phyloP scores from a whole-genome alignment of 2,113 vertebrate species.

The Micronisus gabar region DNA sequence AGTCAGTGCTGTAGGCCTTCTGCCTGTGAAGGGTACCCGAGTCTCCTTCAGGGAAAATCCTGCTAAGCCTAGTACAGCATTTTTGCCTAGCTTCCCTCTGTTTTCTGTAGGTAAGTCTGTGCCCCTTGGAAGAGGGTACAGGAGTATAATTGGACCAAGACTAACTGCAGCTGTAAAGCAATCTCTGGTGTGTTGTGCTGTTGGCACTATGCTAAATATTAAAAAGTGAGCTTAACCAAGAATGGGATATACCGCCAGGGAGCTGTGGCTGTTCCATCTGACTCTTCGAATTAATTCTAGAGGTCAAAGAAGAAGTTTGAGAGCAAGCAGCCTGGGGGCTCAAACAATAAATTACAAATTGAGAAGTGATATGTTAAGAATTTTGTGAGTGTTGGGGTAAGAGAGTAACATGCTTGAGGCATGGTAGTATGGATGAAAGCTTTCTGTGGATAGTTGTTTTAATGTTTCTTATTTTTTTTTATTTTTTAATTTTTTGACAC shows the following conservation, averaged over 20 bases:
- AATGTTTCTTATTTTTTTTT: background rate
- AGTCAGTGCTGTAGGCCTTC: background rate
- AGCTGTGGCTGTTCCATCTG: background rate
- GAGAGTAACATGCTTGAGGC: background rate
- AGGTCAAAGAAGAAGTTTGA: background rate
- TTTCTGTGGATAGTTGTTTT: background rate
- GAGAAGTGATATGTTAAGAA: background rate
- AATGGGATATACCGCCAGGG: background rate
- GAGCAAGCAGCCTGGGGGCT: background rate
- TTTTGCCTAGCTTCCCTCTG: background rate
- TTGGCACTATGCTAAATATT: background rate
- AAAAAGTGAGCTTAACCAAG: background rate
- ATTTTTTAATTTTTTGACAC: background rate
- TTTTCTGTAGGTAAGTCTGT: background rate
- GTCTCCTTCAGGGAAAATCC: background rate
- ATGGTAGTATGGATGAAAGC: background rate
- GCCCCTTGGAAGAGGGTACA: background rate
- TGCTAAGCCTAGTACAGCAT: background rate
- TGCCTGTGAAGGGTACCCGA: accelerated
- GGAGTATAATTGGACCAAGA: background rate
- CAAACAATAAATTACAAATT: background rate
- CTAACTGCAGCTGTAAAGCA: background rate
- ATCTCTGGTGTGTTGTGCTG: background rate
- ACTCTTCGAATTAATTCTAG: background rate
- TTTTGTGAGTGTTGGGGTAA: background rate